phyloP scores from a whole-genome alignment of 1,140 invertebrate species.

The Orchesella cincta region DNA sequence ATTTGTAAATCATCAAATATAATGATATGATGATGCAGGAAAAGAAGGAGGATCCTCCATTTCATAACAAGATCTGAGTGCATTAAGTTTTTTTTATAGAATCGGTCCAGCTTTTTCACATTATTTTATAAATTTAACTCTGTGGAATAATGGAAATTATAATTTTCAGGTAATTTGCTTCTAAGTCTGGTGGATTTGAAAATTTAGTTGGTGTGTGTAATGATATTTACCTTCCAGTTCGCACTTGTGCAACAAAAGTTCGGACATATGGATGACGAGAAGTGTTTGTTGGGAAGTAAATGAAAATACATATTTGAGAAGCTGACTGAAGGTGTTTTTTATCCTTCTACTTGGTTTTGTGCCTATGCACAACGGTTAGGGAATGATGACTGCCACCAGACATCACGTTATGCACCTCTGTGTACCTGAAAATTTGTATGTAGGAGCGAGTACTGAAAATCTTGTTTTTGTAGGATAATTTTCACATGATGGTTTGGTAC shows the following conservation, averaged over 20 bases:
- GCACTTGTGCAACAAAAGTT: neutral
- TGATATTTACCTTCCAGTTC: neutral
- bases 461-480: constrained; percentile 22
- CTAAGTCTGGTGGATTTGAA: neutral
- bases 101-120: neutral
- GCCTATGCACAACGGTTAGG: neutral
- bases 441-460: neutral
- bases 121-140: neutral
- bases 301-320: neutral
- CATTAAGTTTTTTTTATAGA: too few relatives aligned
- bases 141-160: neutral
- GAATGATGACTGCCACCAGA: constrained; percentile 7
- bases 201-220: neutral
- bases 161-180: neutral
- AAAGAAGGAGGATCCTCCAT: too few relatives aligned
- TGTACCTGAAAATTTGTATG: neutral
- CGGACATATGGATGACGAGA: too few relatives aligned
- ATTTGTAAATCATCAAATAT: too few relatives aligned
- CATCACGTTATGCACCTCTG: neutral
- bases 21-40: too few relatives aligned
- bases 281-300: neutral
- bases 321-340: neutral
- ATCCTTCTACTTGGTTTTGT: neutral
- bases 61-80: too few relatives aligned
- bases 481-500: neutral